Conservation (phyloP, 2,888 invertebrate genomes). For the Sipunculus nudus region DNA sequence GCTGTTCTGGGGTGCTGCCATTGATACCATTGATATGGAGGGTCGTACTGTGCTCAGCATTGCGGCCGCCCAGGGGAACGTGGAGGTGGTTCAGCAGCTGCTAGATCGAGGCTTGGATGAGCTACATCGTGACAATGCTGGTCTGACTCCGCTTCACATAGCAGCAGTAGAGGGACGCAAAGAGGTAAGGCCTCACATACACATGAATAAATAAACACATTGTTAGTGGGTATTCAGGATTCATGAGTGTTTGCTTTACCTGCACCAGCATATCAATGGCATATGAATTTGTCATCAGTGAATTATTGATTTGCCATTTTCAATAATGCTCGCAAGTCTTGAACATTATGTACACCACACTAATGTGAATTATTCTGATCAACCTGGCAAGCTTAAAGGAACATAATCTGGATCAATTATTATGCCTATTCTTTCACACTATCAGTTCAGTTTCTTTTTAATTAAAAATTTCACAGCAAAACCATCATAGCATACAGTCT, state of each 20-base stretch:
- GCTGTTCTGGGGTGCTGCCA: slow-evolving; percentile 94
- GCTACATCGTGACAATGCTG: slow-evolving; percentile 84
- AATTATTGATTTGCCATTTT: too few relatives aligned
- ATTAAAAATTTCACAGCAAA: too few relatives aligned
- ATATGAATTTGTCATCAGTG: too few relatives aligned
- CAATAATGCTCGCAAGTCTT: too few relatives aligned
- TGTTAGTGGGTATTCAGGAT: background rate
- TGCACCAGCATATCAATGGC: background rate
- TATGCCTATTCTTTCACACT: too few relatives aligned
- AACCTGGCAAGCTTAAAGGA: too few relatives aligned
- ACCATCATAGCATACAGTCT: too few relatives aligned
- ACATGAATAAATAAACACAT: background rate
- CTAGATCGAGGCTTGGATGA: slow-evolving; percentile 75
- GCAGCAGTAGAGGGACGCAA: slow-evolving; percentile 92
- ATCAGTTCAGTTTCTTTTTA: too few relatives aligned
- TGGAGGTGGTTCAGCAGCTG: slow-evolving; percentile 87
- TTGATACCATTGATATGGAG: slow-evolving; percentile 93
- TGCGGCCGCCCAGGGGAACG: slow-evolving; percentile 66
- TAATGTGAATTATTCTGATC: too few relatives aligned
- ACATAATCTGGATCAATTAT: too few relatives aligned
- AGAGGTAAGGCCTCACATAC: slow-evolving; percentile 74
- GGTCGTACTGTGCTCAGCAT: slow-evolving; percentile 80
- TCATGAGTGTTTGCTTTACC: background rate
- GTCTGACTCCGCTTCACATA: slow-evolving; percentile 97
- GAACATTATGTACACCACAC: too few relatives aligned